These are phyloP conservation scores for Euwallacea similis DNA, from an alignment of 1,140 invertebrate species.

Conservation along the genomic window DNA sequence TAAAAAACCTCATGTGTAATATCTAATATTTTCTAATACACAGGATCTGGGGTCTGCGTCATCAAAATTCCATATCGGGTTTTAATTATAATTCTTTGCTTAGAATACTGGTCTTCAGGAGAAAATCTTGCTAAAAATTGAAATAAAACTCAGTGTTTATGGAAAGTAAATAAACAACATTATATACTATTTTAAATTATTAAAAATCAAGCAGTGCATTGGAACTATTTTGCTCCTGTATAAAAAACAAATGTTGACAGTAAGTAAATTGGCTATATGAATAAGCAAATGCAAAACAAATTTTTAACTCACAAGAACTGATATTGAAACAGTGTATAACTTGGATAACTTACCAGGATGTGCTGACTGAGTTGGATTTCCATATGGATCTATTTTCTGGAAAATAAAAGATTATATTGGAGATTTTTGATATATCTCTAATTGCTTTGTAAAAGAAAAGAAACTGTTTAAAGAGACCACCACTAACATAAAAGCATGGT, in stretches of 20 bases:
- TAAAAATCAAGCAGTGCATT: too few relatives aligned
- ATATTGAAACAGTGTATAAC: too few relatives aligned
- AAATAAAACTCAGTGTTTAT: neutral
- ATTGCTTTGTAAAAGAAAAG: too few relatives aligned
- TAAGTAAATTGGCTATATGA: too few relatives aligned
- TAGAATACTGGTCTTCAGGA: constrained; percentile 93
- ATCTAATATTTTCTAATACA: constrained; percentile 53
- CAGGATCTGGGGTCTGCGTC: constrained; percentile 80
- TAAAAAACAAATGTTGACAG: too few relatives aligned
- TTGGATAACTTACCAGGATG: constrained; percentile 28
- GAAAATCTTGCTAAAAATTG: constrained; percentile 84
- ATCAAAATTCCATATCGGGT: constrained; percentile 85
- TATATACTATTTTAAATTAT: too few relatives aligned
- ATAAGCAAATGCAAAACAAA: too few relatives aligned
- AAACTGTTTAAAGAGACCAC: too few relatives aligned
- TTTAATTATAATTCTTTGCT: constrained; percentile 87
- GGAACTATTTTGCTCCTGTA: too few relatives aligned
- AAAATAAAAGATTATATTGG: neutral
- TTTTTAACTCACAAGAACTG: too few relatives aligned
- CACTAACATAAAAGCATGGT: too few relatives aligned
- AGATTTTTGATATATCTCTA: neutral
- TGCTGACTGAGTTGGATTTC: constrained; percentile 31
- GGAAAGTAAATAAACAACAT: too few relatives aligned
- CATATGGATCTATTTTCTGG: constrained; percentile 37
- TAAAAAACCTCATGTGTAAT: neutral